phyloP scores from a whole-genome alignment of 1,140 invertebrate species.

The Drepana arcuata region DNA sequence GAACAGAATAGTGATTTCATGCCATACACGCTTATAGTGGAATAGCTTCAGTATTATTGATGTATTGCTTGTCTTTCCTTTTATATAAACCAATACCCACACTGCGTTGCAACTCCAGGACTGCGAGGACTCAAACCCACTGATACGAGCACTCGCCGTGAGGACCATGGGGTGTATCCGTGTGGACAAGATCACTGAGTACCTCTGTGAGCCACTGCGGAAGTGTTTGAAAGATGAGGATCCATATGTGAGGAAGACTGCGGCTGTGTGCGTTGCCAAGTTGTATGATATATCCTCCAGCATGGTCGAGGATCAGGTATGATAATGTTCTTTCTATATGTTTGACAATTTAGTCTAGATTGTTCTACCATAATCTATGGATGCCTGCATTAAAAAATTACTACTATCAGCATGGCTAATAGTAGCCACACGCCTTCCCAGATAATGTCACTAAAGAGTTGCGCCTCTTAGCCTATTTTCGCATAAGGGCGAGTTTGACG shows the following conservation, averaged over 20 bases:
- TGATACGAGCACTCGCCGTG: conserved; percentile 98
- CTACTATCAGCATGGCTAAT: no score
- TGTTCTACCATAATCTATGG: no score
- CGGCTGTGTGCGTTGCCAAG: conserved; percentile 99
- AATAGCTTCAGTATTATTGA: conserved; percentile 53
- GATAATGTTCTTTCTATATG: no score
- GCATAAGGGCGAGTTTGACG: no score
- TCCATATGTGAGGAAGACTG: conserved; percentile 99
- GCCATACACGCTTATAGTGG: conserved; percentile 52
- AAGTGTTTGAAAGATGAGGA: conserved; percentile 99
- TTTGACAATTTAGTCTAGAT: no score
- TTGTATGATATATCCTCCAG: conserved; percentile 98
- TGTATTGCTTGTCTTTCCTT: conserved; percentile 40
- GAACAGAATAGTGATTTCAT: no score
- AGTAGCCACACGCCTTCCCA: no score
- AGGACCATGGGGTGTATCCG: conserved; percentile 99
- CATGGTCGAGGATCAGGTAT: conserved; percentile 91
- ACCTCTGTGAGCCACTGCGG: conserved; percentile 97
- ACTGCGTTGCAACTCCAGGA: conserved; percentile 78
- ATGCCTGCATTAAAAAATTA: no score
- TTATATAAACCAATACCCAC: conserved; percentile 25
- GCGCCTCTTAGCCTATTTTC: no score
- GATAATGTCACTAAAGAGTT: no score
- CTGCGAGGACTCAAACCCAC: conserved; percentile 99
- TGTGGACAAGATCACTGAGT: conserved; percentile 99